Conservation (phyloP, 2,113 vertebrate genomes). For the Varanus komodoensis region DNA sequence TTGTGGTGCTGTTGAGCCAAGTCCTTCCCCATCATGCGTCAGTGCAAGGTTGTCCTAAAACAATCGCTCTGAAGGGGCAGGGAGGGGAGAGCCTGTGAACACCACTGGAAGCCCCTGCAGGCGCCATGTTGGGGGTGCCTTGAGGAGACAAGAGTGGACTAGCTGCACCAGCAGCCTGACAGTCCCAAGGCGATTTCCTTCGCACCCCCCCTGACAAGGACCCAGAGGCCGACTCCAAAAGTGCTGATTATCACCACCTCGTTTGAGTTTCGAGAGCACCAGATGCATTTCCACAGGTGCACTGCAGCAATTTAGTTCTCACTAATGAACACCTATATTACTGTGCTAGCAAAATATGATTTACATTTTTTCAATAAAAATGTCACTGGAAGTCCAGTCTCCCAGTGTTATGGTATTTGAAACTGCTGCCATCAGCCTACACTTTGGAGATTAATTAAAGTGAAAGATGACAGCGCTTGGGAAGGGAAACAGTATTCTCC, state of each 20-base stretch:
- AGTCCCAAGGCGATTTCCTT: not conserved
- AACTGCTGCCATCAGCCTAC: slow-evolving; percentile 67
- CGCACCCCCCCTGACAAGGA: not conserved
- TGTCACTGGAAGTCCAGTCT: slow-evolving; percentile 80
- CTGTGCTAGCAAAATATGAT: slow-evolving; percentile 52
- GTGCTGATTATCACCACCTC: slow-evolving; percentile 13
- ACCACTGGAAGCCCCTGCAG: not conserved
- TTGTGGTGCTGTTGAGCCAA: too few species aligned
- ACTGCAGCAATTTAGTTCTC: slow-evolving; percentile 30
- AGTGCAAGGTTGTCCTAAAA: too few species aligned
- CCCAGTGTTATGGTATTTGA: slow-evolving; percentile 64
- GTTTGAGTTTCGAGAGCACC: slow-evolving; percentile 47
- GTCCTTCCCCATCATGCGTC: too few species aligned
- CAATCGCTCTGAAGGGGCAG: not conserved
- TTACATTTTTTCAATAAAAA: slow-evolving; percentile 77
- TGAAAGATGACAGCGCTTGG: slow-evolving; percentile 77
- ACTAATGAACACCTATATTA: slow-evolving; percentile 59
- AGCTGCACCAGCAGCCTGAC: not conserved
- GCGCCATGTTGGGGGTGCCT: not conserved
- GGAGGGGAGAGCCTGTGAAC: not conserved
- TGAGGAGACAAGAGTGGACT: not conserved
- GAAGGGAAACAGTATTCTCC: slow-evolving; percentile 66
- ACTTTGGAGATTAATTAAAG: slow-evolving; percentile 82
- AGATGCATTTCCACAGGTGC: slow-evolving; percentile 24
- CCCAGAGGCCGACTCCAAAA: slow-evolving; percentile 7